Conservation (phyloP, 1,140 invertebrate species). For the Drosophila jambulina region DNA sequence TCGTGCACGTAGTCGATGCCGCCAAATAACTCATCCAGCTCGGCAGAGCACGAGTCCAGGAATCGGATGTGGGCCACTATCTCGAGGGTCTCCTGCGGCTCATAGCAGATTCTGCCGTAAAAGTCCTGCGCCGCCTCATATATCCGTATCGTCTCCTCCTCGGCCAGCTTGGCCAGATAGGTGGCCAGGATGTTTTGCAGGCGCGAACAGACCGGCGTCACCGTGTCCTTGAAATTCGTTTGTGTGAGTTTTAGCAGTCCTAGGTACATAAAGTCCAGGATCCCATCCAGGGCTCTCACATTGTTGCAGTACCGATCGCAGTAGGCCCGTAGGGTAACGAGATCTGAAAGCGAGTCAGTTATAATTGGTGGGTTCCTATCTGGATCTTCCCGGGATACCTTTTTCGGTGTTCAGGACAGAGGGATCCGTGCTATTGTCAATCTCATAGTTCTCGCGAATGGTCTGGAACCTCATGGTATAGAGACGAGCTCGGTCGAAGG, state of each 20-base stretch:
- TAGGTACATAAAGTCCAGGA: constrained; percentile 87
- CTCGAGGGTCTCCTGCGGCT: constrained; percentile 88
- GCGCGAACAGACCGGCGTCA: constrained; percentile 89
- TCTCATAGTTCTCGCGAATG: constrained; percentile 89
- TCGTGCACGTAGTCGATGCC: constrained; percentile 90
- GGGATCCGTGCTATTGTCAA: constrained; percentile 89
- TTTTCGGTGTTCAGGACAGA: constrained; percentile 86
- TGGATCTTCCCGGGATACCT: constrained; percentile 30
- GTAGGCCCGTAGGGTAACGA: constrained; percentile 87
- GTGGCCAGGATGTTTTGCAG: constrained; percentile 88
- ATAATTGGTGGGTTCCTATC: neutral
- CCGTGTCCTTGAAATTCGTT: constrained; percentile 89
- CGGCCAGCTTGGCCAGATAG: constrained; percentile 87
- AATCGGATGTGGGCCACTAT: constrained; percentile 90
- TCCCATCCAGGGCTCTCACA: constrained; percentile 87
- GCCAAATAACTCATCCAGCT: constrained; percentile 88
- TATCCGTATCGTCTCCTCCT: constrained; percentile 87
- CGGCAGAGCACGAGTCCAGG: constrained; percentile 87
- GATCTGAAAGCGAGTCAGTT: constrained; percentile 68
- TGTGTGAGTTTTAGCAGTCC: constrained; percentile 90
- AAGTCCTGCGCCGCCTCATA: constrained; percentile 87
- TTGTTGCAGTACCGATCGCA: constrained; percentile 88
- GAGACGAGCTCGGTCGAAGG: constrained; percentile 87
- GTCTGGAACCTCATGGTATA: constrained; percentile 89
- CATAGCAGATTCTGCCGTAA: constrained; percentile 87